Percentiles rank a stretch among this genome's conserved stretches.
phyloP scores from a whole-genome alignment of 2,797 vertebrate genomes.

The Muscicapa comitata region DNA sequence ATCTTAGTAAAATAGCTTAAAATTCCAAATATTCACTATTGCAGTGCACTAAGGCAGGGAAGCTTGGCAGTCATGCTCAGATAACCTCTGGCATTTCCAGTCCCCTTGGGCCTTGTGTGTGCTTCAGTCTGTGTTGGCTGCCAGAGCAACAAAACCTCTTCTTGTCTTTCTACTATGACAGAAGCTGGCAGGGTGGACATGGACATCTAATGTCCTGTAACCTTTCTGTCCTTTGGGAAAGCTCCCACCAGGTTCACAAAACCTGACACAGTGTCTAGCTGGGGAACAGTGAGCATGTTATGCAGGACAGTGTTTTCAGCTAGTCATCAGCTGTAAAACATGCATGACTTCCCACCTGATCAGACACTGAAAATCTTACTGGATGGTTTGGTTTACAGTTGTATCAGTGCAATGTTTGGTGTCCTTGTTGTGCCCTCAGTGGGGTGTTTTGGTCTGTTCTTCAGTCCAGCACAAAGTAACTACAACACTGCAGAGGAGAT shows the following conservation, averaged over 20 bases:
- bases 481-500: neutral
- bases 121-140: neutral
- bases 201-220: neutral
- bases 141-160: neutral
- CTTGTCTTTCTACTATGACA: neutral
- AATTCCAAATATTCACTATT: neutral
- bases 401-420: neutral
- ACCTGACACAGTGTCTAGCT: neutral
- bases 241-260: neutral
- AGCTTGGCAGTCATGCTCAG: neutral
- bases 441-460: neutral
- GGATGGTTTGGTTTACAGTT: neutral
- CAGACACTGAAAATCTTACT: neutral
- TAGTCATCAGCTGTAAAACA: neutral
- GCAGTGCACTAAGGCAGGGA: neutral
- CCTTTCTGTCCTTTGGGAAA: neutral
- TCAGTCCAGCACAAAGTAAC: neutral
- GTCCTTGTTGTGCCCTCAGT: neutral
- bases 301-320: neutral
- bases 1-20: neutral
- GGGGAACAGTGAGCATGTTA: neutral
- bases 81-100: neutral
- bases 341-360: neutral
- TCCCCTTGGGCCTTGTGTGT: neutral
- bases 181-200: neutral